Conservation (phyloP, 2,888 invertebrate species). For the Callyntrura sp. region DNA sequence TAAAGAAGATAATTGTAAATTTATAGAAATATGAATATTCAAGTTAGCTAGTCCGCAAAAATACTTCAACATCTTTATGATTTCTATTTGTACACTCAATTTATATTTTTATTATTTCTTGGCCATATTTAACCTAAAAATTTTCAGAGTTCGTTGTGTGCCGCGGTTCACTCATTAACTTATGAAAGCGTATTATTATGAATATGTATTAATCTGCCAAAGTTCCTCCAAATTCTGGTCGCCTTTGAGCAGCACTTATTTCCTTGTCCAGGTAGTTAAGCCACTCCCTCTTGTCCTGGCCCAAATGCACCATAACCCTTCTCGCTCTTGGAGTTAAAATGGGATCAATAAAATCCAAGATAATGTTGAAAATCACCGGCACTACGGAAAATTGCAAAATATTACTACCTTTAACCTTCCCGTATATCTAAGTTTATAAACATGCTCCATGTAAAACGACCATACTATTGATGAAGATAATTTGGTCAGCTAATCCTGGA, state of each 20-base stretch:
- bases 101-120: too few relatives aligned
- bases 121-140: too few relatives aligned
- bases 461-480: conserved; percentile 49
- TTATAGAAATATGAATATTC: too few relatives aligned
- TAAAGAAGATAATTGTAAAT: too few relatives aligned
- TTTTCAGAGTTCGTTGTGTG: too few relatives aligned
- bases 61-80: too few relatives aligned
- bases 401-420: neutral
- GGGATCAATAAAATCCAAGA: conserved; percentile 40
- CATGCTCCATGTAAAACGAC: too few relatives aligned
- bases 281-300: conserved; percentile 21
- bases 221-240: conserved; percentile 43
- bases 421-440: neutral
- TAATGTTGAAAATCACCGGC: conserved; percentile 16
- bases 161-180: too few relatives aligned
- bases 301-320: conserved; percentile 5
- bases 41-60: too few relatives aligned
- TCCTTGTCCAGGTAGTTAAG: conserved; percentile 42
- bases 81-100: too few relatives aligned
- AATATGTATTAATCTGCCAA: too few relatives aligned
- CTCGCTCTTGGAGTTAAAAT: conserved; percentile 21
- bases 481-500: conserved; percentile 23
- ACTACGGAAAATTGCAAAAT: conserved; percentile 17
- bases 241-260: conserved; percentile 23
- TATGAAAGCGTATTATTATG: too few relatives aligned